Evolutionary conservation across 2,888 invertebrate genomes (phyloP).

Genomic region (Cephus nigrinus): DNA sequence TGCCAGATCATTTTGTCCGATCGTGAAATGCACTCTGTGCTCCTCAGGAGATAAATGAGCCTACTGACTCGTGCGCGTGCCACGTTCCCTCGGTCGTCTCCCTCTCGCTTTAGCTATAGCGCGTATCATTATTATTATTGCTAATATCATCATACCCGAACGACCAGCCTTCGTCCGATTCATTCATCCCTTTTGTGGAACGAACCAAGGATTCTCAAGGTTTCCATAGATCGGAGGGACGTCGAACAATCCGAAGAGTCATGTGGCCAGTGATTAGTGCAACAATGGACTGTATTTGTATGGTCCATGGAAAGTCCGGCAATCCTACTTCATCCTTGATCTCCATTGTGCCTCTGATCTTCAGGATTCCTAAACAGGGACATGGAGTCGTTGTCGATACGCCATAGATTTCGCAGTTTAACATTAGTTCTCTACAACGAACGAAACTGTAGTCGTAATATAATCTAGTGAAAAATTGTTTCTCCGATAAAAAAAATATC

Average conservation of each 20-base stretch:
- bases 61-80: constrained; percentile 19
- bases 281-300: constrained; percentile 16
- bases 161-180: not conserved
- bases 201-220: not conserved
- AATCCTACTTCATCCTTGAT: not conserved
- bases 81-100: constrained; percentile 10
- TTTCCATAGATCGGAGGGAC: not conserved
- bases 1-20: constrained; percentile 5
- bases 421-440: not conserved
- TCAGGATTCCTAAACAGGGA: not conserved
- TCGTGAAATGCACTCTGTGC: constrained; percentile 6
- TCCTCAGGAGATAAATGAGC: constrained; percentile 10
- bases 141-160: not conserved
- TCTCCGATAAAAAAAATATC: not conserved
- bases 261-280: constrained; percentile 21
- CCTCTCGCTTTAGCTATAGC: not conserved
- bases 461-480: not conserved
- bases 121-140: not conserved
- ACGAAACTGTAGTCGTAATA: not conserved
- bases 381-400: not conserved
- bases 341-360: not conserved
- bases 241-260: constrained; percentile 17
- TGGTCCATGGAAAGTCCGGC: not conserved
- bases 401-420: not conserved
- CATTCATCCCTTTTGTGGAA: not conserved